Base-by-base conservation (phyloP, 2,797 vertebrate genomes). In the Microcaecilia unicolor region DNA sequence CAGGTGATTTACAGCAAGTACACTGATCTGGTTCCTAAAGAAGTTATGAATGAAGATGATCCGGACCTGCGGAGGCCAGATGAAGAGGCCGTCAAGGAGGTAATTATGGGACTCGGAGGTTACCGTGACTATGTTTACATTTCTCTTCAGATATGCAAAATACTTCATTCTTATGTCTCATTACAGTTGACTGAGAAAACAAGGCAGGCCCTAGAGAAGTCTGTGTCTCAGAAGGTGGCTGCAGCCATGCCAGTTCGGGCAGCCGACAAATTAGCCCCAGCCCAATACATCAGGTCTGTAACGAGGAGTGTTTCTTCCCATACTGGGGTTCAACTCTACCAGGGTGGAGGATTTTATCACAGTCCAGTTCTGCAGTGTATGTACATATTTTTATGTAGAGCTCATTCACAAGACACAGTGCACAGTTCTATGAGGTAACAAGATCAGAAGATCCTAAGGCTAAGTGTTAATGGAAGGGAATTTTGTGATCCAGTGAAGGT, bases 241-340 rank as follows among this genome's bases (percentile, higher is more conserved):
- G 95, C 96, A 11, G 95, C 95, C 44, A 99, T 99, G 96, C 96
- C 96, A 7, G 96, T 98, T 28, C 83, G 95, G 66, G 95, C 96
- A 26, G 96, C 96, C 31, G 96, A 99, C 69, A 99, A 99, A 63
- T 86, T 91, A 44, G 96, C 92, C 35, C 95, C 94, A 19, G 95
- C 96, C 12, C 95, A 98, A 38, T 99, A 98, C 58, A 99, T 99
- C 63, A 84, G 94, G 96, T 99, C 78, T 17, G 61, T 43, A 17
- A n/a, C 4, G 15, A 22, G n/a, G n/a, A n/a, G n/a, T n/a, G n/a
- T n/a, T n/a, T n/a, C n/a, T n/a, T n/a, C n/a, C n/a, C n/a, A n/a
- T n/a, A n/a, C n/a, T n/a, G n/a, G n/a, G n/a, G n/a, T n/a, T n/a
- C n/a, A n/a, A n/a, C n/a, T n/a, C n/a, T n/a, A n/a, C n/a, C n/a